A percentile compares a stretch with the other conserved stretches of the same genome.
Evolutionary conservation across 2,113 vertebrate species (phyloP).

Genomic region (Sialia sialis): DNA sequence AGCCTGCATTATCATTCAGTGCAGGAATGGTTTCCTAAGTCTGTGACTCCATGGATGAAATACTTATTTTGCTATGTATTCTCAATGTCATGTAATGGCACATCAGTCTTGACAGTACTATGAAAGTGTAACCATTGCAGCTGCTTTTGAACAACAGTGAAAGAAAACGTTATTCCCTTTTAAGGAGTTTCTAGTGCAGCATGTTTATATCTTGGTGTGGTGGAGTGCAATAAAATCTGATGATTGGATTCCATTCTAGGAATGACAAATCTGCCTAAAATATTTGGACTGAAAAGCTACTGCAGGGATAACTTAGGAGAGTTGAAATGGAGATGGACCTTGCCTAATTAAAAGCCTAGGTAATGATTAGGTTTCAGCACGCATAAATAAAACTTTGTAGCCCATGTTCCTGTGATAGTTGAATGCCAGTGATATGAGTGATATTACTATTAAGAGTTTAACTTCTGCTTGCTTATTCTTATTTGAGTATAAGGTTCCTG

Average conservation of each 20-base stretch:
- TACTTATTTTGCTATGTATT: background rate
- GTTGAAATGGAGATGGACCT: background rate
- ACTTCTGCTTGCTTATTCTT: background rate
- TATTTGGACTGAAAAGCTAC: background rate
- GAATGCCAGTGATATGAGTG: background rate
- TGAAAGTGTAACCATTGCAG: background rate
- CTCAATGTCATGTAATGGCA: background rate
- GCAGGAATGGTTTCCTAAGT: background rate
- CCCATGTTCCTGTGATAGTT: rapidly evolving
- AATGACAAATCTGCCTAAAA: background rate
- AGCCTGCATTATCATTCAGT: background rate
- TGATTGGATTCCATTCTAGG: background rate
- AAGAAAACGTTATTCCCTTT: background rate
- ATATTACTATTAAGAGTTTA: background rate
- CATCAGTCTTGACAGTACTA: background rate
- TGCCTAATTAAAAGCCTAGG: background rate
- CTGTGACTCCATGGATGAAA: background rate
- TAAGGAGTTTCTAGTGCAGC: background rate
- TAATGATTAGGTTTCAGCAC: background rate
- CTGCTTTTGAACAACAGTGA: background rate
- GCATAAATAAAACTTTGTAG: background rate
- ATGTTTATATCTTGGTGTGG: background rate
- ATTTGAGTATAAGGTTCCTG: background rate
- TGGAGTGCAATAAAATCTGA: background rate
- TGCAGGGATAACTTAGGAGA: background rate